Percentiles rank a stretch among this genome's conserved stretches.
Evolutionary conservation across 2,888 invertebrate species (phyloP).

Genomic region (Phrixothrix hirtus): DNA sequence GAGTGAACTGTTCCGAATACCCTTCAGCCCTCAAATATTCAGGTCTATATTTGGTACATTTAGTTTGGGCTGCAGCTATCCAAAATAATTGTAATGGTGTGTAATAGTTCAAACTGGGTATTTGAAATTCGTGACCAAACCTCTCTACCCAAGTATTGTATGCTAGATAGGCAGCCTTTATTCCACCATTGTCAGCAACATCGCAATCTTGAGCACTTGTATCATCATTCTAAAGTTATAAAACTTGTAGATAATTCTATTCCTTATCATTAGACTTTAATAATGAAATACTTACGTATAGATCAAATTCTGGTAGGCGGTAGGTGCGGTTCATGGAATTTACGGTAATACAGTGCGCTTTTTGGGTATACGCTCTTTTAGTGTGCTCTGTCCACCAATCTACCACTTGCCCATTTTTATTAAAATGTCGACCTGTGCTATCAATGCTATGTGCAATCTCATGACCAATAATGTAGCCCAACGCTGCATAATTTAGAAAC

Average conservation of each 20-base stretch:
- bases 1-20: conserved; percentile 77
- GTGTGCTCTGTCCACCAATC: conserved; percentile 72
- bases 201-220: conserved; percentile 92
- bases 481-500: conserved; percentile 85
- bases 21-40: conserved; percentile 71
- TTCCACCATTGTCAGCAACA: conserved; percentile 92
- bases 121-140: conserved; percentile 61
- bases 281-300: conserved; percentile 57
- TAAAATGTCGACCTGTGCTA: conserved; percentile 27
- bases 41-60: conserved; percentile 82
- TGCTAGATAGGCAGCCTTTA: conserved; percentile 87
- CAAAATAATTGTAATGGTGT: conserved; percentile 76
- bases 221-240: conserved; percentile 73
- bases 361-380: conserved; percentile 80
- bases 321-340: neutral
- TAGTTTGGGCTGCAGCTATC: conserved; percentile 83
- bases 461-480: conserved; percentile 84
- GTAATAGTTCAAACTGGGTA: conserved; percentile 71
- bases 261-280: too few species aligned
- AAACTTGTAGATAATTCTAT: neutral
- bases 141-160: conserved; percentile 75
- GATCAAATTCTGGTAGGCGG: conserved; percentile 67
- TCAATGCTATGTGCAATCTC: conserved; percentile 87
- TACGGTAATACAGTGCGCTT: conserved; percentile 75
- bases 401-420: conserved; percentile 16